phyloP scores from a whole-genome alignment of 1,140 invertebrate species.

The Ectropis grisescens region DNA sequence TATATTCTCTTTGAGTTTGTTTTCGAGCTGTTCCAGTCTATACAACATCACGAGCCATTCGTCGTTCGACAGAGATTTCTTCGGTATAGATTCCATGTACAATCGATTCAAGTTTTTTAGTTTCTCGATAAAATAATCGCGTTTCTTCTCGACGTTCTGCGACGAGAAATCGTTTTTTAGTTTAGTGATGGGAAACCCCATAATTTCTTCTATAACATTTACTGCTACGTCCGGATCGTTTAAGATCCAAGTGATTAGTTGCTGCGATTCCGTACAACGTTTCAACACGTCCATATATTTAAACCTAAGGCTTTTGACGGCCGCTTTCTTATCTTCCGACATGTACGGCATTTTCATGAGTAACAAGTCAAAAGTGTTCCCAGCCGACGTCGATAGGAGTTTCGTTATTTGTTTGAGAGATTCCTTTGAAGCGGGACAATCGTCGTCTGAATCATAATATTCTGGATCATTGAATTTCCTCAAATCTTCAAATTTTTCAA shows the following conservation, averaged over 20 bases:
- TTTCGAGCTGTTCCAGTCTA: slow-evolving; percentile 47
- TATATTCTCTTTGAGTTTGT: slow-evolving; percentile 42
- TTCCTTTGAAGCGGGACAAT: slow-evolving; percentile 34
- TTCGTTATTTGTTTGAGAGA: slow-evolving; percentile 40
- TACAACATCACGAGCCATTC: slow-evolving; percentile 61
- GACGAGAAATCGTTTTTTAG: slow-evolving; percentile 36
- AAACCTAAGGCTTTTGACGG: slow-evolving; percentile 46
- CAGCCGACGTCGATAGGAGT: slow-evolving; percentile 33
- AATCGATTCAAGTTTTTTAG: slow-evolving; percentile 47
- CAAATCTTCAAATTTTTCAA: slow-evolving; percentile 38
- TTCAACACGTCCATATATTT: slow-evolving; percentile 47
- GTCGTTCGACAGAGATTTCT: slow-evolving; percentile 41
- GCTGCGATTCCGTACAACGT: slow-evolving; percentile 41
- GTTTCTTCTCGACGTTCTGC: slow-evolving; percentile 31
- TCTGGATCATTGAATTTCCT: slow-evolving; percentile 20
- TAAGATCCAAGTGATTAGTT: slow-evolving; percentile 41
- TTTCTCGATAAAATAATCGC: slow-evolving; percentile 43
- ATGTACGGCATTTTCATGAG: slow-evolving; percentile 49
- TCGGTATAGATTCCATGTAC: slow-evolving; percentile 50
- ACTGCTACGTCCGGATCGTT: slow-evolving; percentile 40
- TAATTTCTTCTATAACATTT: slow-evolving; percentile 43
- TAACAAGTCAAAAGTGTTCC: slow-evolving; percentile 45
- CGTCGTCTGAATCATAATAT: slow-evolving; percentile 24
- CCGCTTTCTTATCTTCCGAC: slow-evolving; percentile 35
- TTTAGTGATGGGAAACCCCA: slow-evolving; percentile 25